Percentiles rank a stretch among this genome's conserved stretches.
These are phyloP conservation scores for Latrodectus geometricus DNA, from an alignment of 1,140 invertebrate genomes.

Conservation along the genomic window DNA sequence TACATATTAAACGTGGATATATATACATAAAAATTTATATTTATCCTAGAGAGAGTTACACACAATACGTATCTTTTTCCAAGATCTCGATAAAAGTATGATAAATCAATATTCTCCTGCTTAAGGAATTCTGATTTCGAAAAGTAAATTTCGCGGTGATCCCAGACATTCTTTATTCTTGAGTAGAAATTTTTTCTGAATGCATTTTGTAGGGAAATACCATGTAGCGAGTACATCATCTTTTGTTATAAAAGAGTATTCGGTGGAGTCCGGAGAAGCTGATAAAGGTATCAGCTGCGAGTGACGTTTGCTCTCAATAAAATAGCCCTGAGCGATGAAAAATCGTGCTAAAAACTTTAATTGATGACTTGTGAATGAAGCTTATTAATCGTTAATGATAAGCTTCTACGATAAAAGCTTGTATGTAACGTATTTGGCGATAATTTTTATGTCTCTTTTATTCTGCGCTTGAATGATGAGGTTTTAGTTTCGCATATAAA, in stretches of 20 bases:
- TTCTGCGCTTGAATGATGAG: neutral
- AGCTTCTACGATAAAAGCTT: neutral
- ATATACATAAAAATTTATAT: too few relatives aligned
- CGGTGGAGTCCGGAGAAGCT: conserved; percentile 1
- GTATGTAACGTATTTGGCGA: neutral
- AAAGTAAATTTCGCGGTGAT: too few relatives aligned
- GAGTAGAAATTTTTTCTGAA: neutral
- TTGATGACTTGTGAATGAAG: conserved; percentile 51
- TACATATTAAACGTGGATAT: too few relatives aligned
- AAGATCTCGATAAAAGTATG: too few relatives aligned
- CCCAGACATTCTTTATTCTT: too few relatives aligned
- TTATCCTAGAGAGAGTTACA: too few relatives aligned
- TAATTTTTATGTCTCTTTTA: neutral
- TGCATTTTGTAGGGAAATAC: conserved; percentile 4
- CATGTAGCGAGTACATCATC: conserved; percentile 26
- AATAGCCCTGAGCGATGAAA: neutral
- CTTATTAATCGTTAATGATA: conserved; percentile 50
- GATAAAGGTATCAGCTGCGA: conserved; percentile 38
- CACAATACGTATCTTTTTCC: too few relatives aligned
- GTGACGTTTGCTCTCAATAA: conserved; percentile 6
- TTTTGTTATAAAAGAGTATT: conserved; percentile 47
- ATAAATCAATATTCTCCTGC: too few relatives aligned
- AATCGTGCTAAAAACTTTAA: conserved; percentile 17
- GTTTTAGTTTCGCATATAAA: too few relatives aligned
- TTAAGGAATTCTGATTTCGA: too few relatives aligned